Evolutionary conservation across 2,888 invertebrate species (phyloP).

Genomic region (Philopedon plagiatum): DNA sequence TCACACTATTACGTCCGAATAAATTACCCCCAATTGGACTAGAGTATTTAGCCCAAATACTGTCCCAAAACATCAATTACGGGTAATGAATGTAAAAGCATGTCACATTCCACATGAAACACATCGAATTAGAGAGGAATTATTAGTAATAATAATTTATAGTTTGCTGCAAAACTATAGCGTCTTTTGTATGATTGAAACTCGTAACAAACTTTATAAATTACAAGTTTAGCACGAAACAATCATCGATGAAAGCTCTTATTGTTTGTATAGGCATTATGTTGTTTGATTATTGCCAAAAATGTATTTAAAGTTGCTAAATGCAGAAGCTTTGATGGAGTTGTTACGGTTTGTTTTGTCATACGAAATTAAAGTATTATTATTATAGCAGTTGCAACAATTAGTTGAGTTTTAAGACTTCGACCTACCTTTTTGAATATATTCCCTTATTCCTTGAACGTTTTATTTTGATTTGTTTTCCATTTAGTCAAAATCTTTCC

Average conservation of each 20-base stretch:
- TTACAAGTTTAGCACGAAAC: background rate
- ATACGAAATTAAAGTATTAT: too few relatives aligned
- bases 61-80: conserved; percentile 15
- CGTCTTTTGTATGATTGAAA: background rate
- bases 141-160: conserved; percentile 26
- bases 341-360: too few relatives aligned
- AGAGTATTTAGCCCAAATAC: background rate
- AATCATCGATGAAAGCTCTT: conserved; percentile 5
- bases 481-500: too few relatives aligned
- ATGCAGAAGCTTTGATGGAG: too few relatives aligned
- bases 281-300: too few relatives aligned
- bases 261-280: background rate
- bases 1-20: background rate
- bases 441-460: too few relatives aligned
- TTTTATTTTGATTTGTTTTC: too few relatives aligned
- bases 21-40: background rate
- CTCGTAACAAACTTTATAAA: conserved; percentile 18
- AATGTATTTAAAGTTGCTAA: too few relatives aligned
- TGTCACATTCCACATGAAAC: conserved; percentile 14
- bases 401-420: too few relatives aligned
- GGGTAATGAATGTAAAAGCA: conserved; percentile 15
- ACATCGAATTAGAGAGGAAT: conserved; percentile 17
- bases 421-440: too few relatives aligned
- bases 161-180: conserved; percentile 9
- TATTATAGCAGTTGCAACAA: too few relatives aligned